A percentile compares a stretch with the other conserved stretches of the same genome.
Evolutionary conservation across 2,113 vertebrate species (phyloP).

Genomic region (Raja brachyura): DNA sequence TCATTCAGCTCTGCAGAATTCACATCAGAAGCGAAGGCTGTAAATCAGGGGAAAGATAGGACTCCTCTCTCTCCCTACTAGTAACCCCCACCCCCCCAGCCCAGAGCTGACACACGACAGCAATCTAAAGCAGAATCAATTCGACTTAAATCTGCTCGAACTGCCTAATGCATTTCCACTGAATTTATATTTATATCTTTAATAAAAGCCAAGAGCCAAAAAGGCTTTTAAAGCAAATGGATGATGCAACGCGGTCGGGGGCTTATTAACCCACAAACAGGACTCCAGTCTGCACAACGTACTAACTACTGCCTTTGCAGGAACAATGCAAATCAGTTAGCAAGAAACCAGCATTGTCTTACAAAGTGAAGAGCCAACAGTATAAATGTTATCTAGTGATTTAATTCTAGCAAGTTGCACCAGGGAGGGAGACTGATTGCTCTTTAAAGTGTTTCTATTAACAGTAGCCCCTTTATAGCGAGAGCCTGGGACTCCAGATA

Average conservation of each 20-base stretch:
- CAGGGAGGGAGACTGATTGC: not conserved
- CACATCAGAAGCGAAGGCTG: no score
- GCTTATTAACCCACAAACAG: not conserved
- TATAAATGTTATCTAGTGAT: conserved; percentile 30
- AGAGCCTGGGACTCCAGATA: not conserved
- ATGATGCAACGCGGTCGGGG: not conserved
- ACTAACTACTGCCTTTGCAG: not conserved
- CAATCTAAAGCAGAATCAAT: not conserved
- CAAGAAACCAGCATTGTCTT: not conserved
- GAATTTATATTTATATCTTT: not conserved
- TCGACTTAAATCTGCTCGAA: not conserved
- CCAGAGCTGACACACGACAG: no score
- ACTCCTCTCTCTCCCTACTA: no score
- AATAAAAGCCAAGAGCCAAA: not conserved
- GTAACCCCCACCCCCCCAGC: no score
- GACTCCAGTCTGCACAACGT: not conserved
- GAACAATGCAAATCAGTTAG: not conserved
- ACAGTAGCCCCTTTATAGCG: conserved; percentile 20
- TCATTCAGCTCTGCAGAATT: not conserved
- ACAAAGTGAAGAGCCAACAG: not conserved
- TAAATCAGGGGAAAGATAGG: not conserved
- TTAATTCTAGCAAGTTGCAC: not conserved
- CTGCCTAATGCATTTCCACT: not conserved
- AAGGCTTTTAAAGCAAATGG: not conserved
- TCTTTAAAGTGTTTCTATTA: conserved; percentile 8